Evolutionary conservation across 2,113 vertebrate species (phyloP).

Genomic region (Dissostichus mawsoni): DNA sequence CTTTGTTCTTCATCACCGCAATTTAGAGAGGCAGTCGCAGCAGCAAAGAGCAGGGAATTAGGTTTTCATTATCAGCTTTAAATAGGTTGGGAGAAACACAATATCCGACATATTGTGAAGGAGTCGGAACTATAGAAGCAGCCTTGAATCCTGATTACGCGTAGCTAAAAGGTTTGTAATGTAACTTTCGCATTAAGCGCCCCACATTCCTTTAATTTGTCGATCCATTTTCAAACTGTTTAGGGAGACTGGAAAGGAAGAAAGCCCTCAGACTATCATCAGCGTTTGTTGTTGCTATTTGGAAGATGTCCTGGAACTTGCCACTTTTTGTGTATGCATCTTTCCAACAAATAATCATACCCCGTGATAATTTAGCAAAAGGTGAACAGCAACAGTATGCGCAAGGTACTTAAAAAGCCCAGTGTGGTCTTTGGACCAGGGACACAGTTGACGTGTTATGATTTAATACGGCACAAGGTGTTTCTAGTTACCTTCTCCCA

Average conservation of each 20-base stretch:
- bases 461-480: conserved; percentile 10
- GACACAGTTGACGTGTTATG: conserved; percentile 24
- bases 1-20: conserved; percentile 2
- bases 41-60: conserved; percentile 26
- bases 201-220: not conserved
- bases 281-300: conserved; percentile 17
- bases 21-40: not conserved
- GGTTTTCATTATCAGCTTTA: conserved; percentile 40
- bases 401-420: conserved; percentile 7
- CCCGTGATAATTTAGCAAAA: not conserved
- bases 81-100: conserved; percentile 16
- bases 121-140: not conserved
- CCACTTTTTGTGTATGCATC: not conserved
- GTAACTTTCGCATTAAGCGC: not conserved
- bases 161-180: not conserved
- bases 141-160: not conserved
- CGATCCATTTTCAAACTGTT: not conserved
- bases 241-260: not conserved
- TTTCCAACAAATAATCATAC: not conserved
- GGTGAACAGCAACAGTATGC: too few species aligned
- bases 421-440: conserved; percentile 27
- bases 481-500: conserved; percentile 41
- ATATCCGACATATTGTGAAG: not conserved
- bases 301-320: conserved; percentile 10
- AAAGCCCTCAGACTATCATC: conserved; percentile 15